Base-by-base conservation (phyloP, 2,888 invertebrate genomes). In the Oxyscelio sp. region DNA sequence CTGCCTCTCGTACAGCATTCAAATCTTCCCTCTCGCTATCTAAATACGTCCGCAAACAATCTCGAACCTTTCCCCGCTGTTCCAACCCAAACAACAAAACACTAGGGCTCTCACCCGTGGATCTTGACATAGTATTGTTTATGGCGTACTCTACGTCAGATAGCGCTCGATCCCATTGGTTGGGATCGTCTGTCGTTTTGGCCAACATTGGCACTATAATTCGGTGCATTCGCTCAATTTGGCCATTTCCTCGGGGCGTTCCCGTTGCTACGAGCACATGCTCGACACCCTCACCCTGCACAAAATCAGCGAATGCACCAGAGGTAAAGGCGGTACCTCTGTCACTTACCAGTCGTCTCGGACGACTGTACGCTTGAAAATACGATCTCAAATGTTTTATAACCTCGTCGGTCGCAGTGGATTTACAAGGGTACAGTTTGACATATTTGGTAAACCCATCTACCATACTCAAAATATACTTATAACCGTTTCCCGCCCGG, bases 301-400 rank as follows among this genome's bases (percentile, higher is more conserved):
- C 92, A 81, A 90, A 93, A 9, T 83, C 75, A 56, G 89, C 83
- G 70, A 94, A 94, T 1, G 34, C 19, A 4, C 27, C 5, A 6
- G 70, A 58, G 11, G 93, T 94, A 70, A 93, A 94, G 11, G 87
- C 86, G n/a, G 91, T 90, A n/a, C 94, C 93, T 38, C 91, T 77
- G 73, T 94, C 94, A 2, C 90, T 90, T 11, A 94, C 90, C n/a
- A 93, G 79, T 13, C 89, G 77, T 3, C 78, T 83, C 24, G 90
- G 89, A 11, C 78, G 83, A 2, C 92, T 91, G 81, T 91, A 92
- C 17, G 87, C 74, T 4, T 75, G 48, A 59, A 91, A 85, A 17
- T 92, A 86, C 38, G 90, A 85, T 56, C 83, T 65, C 15, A 94
- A 61, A 5, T 87, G 79, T 80, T 84, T 88, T n/a, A 93, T 85